A percentile compares a stretch with the other conserved stretches of the same genome.
Evolutionary conservation across 2,888 invertebrate genomes (phyloP).

Genomic region (Seira ritae): DNA sequence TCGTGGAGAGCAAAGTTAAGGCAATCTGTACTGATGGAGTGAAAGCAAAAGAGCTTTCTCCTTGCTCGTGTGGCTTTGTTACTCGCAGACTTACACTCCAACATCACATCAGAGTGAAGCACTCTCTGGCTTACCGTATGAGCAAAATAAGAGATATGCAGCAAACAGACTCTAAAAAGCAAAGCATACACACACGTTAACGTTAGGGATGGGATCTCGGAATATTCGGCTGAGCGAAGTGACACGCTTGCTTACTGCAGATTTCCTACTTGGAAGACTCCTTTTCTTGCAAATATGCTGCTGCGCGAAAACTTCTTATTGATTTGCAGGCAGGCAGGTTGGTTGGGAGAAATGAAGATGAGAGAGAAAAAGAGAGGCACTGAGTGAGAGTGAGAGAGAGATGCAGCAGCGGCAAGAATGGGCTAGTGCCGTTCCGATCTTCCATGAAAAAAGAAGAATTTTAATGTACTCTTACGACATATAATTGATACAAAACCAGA

Average conservation of each 20-base stretch:
- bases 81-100: neutral
- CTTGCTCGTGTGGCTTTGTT: slow-evolving; percentile 23
- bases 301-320: slow-evolving; percentile 72
- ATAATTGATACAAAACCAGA: neutral
- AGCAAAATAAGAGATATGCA: slow-evolving; percentile 6
- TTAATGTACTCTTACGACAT: slow-evolving; percentile 30
- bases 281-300: slow-evolving; percentile 68
- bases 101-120: neutral
- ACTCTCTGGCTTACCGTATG: neutral
- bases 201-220: slow-evolving; percentile 57
- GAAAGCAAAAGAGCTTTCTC: slow-evolving; percentile 25
- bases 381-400: slow-evolving; percentile 33
- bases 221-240: slow-evolving; percentile 58
- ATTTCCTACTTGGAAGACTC: slow-evolving; percentile 65
- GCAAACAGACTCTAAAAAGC: slow-evolving; percentile 10
- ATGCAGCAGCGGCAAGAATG: slow-evolving; percentile 39
- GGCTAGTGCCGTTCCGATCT: slow-evolving; percentile 21
- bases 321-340: slow-evolving; percentile 65
- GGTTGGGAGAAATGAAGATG: slow-evolving; percentile 42
- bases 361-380: slow-evolving; percentile 15
- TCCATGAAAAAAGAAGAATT: neutral
- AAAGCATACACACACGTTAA: slow-evolving; percentile 14
- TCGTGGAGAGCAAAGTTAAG: slow-evolving; percentile 36
- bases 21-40: slow-evolving; percentile 35
- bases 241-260: slow-evolving; percentile 73